A percentile compares a stretch with the other conserved stretches of the same genome.
Conservation (phyloP, 2,797 vertebrate genomes). For the Sebastes itinus region DNA sequence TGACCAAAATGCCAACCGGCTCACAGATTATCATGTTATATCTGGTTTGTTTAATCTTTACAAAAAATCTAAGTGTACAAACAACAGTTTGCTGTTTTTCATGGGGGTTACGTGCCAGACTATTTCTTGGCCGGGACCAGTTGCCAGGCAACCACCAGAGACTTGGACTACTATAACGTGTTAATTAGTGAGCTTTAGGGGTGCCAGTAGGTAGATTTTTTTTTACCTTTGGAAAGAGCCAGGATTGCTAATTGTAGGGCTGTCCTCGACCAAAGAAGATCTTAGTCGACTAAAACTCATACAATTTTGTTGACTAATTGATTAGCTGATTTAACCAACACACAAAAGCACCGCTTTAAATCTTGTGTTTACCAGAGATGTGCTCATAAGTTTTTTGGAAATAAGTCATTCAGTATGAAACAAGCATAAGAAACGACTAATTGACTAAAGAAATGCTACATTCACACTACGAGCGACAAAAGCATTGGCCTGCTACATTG, state of each 20-base stretch:
- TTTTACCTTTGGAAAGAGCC: neutral
- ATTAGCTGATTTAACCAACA: too few relatives aligned
- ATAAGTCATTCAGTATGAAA: too few relatives aligned
- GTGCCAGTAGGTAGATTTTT: neutral
- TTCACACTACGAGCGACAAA: too few relatives aligned
- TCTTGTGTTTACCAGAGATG: too few relatives aligned
- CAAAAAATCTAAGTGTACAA: slow-evolving; percentile 3
- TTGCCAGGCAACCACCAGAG: slow-evolving; percentile 47
- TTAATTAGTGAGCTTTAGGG: slow-evolving; percentile 22
- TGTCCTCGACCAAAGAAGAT: too few relatives aligned
- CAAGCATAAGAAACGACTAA: too few relatives aligned
- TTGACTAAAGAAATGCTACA: too few relatives aligned
- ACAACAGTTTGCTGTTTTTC: slow-evolving; percentile 3
- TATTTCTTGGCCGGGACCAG: slow-evolving; percentile 18
- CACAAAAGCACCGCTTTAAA: too few relatives aligned
- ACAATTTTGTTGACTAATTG: too few relatives aligned
- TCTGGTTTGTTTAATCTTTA: neutral
- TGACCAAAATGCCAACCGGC: neutral
- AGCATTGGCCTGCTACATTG: too few relatives aligned
- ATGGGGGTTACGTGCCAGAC: neutral
- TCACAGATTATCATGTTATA: neutral
- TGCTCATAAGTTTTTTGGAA: too few relatives aligned
- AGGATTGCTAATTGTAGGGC: neutral
- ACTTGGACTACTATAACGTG: slow-evolving; percentile 16
- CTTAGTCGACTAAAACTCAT: too few relatives aligned